Conservation (phyloP, 2,888 invertebrate genomes). For the Balanococcus diminutus region DNA sequence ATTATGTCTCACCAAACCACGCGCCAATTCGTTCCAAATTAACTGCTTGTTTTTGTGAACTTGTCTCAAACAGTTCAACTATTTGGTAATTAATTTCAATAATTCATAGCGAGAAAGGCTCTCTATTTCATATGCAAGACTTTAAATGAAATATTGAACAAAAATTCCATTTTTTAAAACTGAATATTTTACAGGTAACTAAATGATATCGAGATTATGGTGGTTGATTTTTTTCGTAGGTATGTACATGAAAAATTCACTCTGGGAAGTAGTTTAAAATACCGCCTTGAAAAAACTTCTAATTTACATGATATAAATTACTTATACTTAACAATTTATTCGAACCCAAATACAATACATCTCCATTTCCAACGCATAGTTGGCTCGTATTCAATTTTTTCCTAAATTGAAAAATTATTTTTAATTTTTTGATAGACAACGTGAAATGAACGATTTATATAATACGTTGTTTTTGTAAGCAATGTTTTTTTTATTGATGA, state of each 20-base stretch:
- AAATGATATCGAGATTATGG: not conserved
- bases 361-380: not conserved
- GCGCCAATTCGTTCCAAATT: not conserved
- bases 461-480: not conserved
- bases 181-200: not conserved
- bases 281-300: not conserved
- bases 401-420: constrained; percentile 5
- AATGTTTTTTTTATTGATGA: not conserved
- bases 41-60: constrained; percentile 1
- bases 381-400: constrained; percentile 5
- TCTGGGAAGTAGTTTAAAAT: not conserved
- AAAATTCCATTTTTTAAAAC: not conserved
- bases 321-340: constrained; percentile 9
- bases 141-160: not conserved
- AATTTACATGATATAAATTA: not conserved
- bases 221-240: not conserved
- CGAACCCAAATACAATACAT: not conserved
- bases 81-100: not conserved
- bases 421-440: not conserved
- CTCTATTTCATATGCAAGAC: not conserved
- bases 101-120: not conserved
- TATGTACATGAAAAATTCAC: not conserved
- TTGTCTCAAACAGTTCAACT: not conserved
- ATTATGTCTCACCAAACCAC: not conserved
- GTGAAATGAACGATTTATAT: not conserved